Base-by-base conservation (phyloP, 2,888 invertebrate species). In the Xanthorhoe spadicearia region DNA sequence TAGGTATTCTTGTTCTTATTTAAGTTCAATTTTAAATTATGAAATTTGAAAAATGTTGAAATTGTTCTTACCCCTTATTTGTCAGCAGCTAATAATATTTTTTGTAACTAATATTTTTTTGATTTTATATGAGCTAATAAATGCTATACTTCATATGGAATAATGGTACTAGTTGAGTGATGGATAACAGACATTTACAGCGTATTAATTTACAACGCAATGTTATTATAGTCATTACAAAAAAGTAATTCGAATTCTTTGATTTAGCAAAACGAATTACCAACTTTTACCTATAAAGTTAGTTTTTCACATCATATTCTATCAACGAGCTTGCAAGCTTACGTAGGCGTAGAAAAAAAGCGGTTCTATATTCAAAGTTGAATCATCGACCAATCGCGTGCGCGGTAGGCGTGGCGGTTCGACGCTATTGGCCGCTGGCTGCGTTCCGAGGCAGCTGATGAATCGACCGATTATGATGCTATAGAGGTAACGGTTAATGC, bases 291-390 rank as follows among this genome's bases (percentile, higher is more conserved):
- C 13, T n/a, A 15, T 18, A 57, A 48, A 19, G 55, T 52, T 58
- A 54, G 52, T 74, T 59, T 64, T 68, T 58, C 58, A 61, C 56
- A 4, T 13, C 7, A 6, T 10, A 57, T 66, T 66, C 68, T 46
- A 43, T 61, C 61, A 61, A 35, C 61, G 64, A 73, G 68, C 74
- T 70, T 78, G 77, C 74, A 80, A 85, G 86, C 86, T 87, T 85
- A 80, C 83, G 92, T 89, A 92, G 92, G 92, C 92, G 92, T 91
- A 88, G 88, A 87, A 87, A 86, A 87, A 87, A 92, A 92, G 89
- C 81, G 91, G 90, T 91, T 92, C 90, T 92, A 90, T 90, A 92
- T 90, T 90, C 90, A 91, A 92, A 91, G 90, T 90, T 86, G 82
- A 80, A 77, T 75, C 81, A 80, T 74, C 85, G 81, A 75, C 92